Conservation (phyloP, 2,113 vertebrate genomes). For the Puma concolor region DNA sequence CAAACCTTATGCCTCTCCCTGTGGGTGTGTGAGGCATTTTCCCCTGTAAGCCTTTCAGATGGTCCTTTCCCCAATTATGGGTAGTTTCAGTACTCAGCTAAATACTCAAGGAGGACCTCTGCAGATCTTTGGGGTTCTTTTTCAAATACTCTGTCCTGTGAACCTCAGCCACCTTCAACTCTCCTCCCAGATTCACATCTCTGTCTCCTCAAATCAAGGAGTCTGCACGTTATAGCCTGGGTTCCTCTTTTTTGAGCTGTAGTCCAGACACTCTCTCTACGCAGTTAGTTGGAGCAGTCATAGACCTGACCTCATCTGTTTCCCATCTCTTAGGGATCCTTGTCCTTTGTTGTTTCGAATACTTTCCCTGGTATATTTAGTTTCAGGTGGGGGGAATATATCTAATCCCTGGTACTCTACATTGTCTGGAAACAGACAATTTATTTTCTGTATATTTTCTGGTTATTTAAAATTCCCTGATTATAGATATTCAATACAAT, state of each 20-base stretch:
- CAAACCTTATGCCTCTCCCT: background rate
- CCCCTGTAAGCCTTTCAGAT: background rate
- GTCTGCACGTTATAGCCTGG: background rate
- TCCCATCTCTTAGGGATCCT: background rate
- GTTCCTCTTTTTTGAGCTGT: background rate
- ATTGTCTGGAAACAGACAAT: background rate
- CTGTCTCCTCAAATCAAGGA: background rate
- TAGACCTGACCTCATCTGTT: background rate
- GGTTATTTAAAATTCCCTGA: conserved; percentile 1
- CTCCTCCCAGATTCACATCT: background rate
- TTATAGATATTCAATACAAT: background rate
- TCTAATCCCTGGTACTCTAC: background rate
- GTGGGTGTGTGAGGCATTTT: background rate
- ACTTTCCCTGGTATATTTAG: background rate
- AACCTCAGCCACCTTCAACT: background rate
- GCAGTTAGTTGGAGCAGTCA: background rate
- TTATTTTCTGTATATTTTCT: conserved; percentile 18
- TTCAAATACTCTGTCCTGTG: background rate
- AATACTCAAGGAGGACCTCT: background rate
- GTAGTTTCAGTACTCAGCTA: background rate
- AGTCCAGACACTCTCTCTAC: background rate
- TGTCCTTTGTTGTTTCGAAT: background rate
- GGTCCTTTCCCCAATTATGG: background rate
- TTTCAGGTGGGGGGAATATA: background rate
- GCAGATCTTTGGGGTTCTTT: background rate